Conservation (phyloP, 2,797 vertebrate species). For the Tapera naevia region DNA sequence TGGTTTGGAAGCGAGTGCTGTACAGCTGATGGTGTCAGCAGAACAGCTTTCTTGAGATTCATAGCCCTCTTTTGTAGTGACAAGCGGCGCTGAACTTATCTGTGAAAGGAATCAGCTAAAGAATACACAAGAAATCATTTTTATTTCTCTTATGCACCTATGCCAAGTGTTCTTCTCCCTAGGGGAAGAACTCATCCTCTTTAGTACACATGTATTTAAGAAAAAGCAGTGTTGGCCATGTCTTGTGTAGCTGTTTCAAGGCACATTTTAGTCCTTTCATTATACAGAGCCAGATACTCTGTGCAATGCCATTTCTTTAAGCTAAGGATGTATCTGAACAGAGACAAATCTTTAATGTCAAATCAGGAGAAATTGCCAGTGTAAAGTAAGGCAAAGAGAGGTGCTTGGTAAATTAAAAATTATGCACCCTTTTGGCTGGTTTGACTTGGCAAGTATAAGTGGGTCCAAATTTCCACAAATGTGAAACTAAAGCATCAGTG, state of each 20-base stretch:
- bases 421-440: constrained; percentile 62
- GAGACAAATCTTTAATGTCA: constrained; percentile 6
- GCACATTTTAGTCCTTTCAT: not conserved
- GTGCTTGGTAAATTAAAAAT: not conserved
- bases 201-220: constrained; percentile 40
- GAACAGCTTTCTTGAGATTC: constrained; percentile 62
- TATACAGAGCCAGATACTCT: not conserved
- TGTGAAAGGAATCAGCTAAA: constrained; percentile 61
- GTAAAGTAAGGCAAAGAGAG: not conserved
- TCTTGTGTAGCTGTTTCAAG: constrained; percentile 31
- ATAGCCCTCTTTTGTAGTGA: constrained; percentile 66
- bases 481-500: not conserved
- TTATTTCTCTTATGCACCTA: constrained; percentile 54
- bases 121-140: constrained; percentile 67
- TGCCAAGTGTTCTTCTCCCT: too few relatives aligned
- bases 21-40: constrained; percentile 48
- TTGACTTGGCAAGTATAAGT: constrained; percentile 65
- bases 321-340: not conserved
- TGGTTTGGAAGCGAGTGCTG: constrained; percentile 50
- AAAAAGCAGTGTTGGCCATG: constrained; percentile 16
- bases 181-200: constrained; percentile 46
- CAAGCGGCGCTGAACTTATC: constrained; percentile 53
- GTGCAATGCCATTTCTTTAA: not conserved
- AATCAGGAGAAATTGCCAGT: not conserved
- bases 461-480: constrained; percentile 58